phyloP scores from a whole-genome alignment of 1,140 invertebrate species.

The Archegozetes longisetosus region DNA sequence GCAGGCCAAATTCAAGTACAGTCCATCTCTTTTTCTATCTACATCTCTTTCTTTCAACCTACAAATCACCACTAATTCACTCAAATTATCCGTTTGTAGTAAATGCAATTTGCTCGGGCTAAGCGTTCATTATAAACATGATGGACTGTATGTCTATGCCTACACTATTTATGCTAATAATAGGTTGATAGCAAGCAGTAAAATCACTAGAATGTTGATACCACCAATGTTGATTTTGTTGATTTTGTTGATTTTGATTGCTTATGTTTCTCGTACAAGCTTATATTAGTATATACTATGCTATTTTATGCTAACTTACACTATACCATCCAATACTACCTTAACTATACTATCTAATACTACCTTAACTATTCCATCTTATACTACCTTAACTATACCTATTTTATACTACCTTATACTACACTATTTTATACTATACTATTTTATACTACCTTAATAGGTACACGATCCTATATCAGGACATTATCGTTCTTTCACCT shows the following conservation, averaged over 20 bases:
- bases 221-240: not conserved
- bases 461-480: conserved; percentile 13
- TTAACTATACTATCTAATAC: too few relatives aligned
- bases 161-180: not conserved
- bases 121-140: not conserved
- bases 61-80: not conserved
- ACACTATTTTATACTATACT: not conserved
- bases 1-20: conserved; percentile 27
- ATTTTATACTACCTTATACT: not conserved
- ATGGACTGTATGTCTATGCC: not conserved
- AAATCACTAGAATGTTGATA: not conserved
- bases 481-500: conserved; percentile 49
- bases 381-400: not conserved
- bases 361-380: not conserved
- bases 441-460: conserved; percentile 6
- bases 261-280: not conserved
- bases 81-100: not conserved
- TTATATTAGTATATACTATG: too few relatives aligned
- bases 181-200: not conserved
- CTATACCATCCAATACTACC: too few relatives aligned
- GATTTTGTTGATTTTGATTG: not conserved
- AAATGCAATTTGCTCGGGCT: not conserved
- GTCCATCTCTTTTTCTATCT: conserved; percentile 11
- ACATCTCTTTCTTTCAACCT: conserved; percentile 4
- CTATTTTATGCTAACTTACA: too few relatives aligned